These are phyloP conservation scores for Leptinotarsa juncta DNA, from an alignment of 2,888 invertebrate genomes.

Conservation along the genomic window DNA sequence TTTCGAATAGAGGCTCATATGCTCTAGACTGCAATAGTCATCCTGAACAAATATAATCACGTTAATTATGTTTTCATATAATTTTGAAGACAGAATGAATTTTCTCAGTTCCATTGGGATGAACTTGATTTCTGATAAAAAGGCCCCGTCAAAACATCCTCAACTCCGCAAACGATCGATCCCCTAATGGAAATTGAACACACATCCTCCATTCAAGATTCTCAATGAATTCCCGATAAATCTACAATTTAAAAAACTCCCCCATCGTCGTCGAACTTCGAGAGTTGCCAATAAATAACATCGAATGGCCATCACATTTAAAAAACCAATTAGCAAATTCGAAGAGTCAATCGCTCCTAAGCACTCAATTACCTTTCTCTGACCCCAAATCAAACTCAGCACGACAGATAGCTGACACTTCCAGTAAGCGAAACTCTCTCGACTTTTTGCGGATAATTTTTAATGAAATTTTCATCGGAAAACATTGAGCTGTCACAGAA, in stretches of 20 bases:
- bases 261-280: slow-evolving; percentile 13
- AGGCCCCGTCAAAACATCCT: not conserved
- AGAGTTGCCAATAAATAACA: slow-evolving; percentile 31
- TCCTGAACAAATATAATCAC: no score
- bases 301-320: slow-evolving; percentile 35
- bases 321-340: slow-evolving; percentile 39
- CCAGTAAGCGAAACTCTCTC: slow-evolving; percentile 28
- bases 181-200: slow-evolving; percentile 36
- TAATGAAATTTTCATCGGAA: slow-evolving; percentile 62
- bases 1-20: no score
- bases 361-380: slow-evolving; percentile 38
- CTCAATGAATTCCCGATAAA: slow-evolving; percentile 29
- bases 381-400: slow-evolving; percentile 19
- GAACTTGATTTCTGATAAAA: not conserved
- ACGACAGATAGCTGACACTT: slow-evolving; percentile 47
- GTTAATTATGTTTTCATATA: no score
- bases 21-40: no score
- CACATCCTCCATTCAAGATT: slow-evolving; percentile 31
- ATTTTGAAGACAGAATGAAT: no score
- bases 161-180: not conserved
- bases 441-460: slow-evolving; percentile 56
- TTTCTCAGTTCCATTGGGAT: not conserved
- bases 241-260: slow-evolving; percentile 33
- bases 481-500: slow-evolving; percentile 58
- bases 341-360: slow-evolving; percentile 39